phyloP scores from a whole-genome alignment of 2,888 invertebrate genomes.

The Macropis europaea region DNA sequence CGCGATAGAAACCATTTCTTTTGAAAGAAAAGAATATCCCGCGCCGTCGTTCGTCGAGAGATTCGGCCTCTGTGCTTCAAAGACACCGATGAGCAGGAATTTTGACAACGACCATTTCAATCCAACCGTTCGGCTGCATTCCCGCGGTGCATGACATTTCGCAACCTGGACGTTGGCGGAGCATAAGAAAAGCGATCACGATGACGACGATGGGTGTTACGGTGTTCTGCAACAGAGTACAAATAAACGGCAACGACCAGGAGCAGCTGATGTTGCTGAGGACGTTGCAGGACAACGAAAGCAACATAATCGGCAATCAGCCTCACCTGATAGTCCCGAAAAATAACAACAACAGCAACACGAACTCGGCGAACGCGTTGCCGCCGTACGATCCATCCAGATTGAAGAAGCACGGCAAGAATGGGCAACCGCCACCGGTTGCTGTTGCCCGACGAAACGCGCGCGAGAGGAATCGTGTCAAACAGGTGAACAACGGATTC shows the following conservation, averaged over 20 bases:
- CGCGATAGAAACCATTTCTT: neutral
- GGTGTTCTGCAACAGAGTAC: conserved; percentile 74
- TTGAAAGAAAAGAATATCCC: neutral
- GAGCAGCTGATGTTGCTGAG: conserved; percentile 76
- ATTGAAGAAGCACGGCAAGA: conserved; percentile 78
- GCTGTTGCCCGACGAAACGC: conserved; percentile 95
- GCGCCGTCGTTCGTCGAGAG: neutral
- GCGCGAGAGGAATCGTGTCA: conserved; percentile 94
- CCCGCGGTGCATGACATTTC: neutral
- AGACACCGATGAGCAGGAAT: neutral
- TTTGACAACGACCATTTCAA: too few species aligned
- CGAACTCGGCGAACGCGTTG: conserved; percentile 54
- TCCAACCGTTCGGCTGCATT: neutral
- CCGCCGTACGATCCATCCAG: conserved; percentile 81
- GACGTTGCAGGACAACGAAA: conserved; percentile 77
- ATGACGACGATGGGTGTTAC: conserved; percentile 78
- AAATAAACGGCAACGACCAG: conserved; percentile 72
- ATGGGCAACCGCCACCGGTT: conserved; percentile 85
- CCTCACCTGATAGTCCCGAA: conserved; percentile 67
- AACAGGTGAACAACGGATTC: conserved; percentile 95
- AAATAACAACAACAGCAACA: conserved; percentile 46
- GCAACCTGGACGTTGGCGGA: neutral
- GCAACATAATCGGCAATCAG: conserved; percentile 74
- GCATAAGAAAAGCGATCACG: neutral
- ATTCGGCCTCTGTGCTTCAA: neutral